Evolutionary conservation across 2,888 invertebrate genomes (phyloP).

Genomic region (Monochamus alternatus): DNA sequence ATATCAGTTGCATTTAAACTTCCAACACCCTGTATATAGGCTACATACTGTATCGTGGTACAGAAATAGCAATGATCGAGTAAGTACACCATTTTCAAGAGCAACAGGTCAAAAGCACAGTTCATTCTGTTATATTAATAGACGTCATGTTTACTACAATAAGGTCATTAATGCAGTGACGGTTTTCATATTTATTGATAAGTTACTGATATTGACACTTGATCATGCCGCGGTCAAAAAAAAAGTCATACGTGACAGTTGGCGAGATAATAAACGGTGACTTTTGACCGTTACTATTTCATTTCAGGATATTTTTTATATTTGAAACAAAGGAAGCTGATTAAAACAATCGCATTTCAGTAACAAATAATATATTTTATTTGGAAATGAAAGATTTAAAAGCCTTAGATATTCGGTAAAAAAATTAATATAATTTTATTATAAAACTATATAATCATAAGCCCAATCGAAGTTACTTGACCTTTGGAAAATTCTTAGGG

Average conservation of each 20-base stretch:
- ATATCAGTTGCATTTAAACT: too few relatives aligned
- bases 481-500: too few relatives aligned
- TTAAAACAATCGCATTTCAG: conserved; percentile 18
- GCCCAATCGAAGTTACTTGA: neutral
- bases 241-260: too few relatives aligned
- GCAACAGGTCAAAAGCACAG: neutral
- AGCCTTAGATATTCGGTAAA: conserved; percentile 16
- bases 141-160: neutral
- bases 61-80: too few relatives aligned
- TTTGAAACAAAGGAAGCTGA: neutral
- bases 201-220: neutral
- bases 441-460: conserved; percentile 22
- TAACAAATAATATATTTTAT: conserved; percentile 39
- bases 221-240: neutral
- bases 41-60: too few relatives aligned
- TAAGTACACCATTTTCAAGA: neutral
- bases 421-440: conserved; percentile 25
- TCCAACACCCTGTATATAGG: too few relatives aligned
- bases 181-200: neutral
- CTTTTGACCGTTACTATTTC: neutral
- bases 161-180: conserved; percentile 1
- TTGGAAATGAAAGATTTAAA: conserved; percentile 11
- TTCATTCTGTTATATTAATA: conserved; percentile 8
- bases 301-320: neutral
- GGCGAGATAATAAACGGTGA: too few relatives aligned